A percentile compares a stretch with the other conserved stretches of the same genome.
phyloP scores from a whole-genome alignment of 2,888 invertebrate species.

The Graphium colonna region DNA sequence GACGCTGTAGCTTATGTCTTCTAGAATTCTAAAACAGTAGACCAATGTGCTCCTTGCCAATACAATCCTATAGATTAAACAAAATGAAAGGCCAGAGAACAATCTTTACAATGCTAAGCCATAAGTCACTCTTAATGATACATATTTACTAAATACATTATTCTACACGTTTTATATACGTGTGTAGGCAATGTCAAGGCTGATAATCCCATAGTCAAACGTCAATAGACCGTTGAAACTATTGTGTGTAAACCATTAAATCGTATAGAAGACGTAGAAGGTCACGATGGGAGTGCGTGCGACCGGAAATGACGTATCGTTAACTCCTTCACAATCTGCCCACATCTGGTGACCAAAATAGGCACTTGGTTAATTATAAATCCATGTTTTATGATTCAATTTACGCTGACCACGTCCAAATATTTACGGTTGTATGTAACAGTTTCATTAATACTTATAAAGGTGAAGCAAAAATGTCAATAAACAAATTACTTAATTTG shows the following conservation, averaged over 20 bases:
- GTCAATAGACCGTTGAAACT: constrained; percentile 6
- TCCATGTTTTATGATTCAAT: background rate
- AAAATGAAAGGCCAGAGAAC: too few relatives aligned
- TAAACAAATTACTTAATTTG: too few relatives aligned
- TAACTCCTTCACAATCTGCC: constrained; percentile 26
- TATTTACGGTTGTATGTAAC: too few relatives aligned
- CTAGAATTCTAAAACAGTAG: too few relatives aligned
- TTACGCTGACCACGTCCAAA: background rate
- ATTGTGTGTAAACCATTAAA: background rate
- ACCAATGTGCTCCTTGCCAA: too few relatives aligned
- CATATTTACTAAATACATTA: too few relatives aligned
- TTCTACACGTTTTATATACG: too few relatives aligned
- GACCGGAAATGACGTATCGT: constrained; percentile 26
- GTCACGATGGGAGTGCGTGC: constrained; percentile 12
- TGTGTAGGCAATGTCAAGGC: background rate
- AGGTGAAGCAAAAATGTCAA: too few relatives aligned
- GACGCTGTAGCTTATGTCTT: too few relatives aligned
- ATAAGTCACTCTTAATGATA: background rate
- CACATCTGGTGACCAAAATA: constrained; percentile 17
- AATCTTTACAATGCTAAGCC: too few relatives aligned
- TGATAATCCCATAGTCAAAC: constrained; percentile 1
- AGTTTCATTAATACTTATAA: too few relatives aligned
- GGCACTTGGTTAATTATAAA: constrained; percentile 3
- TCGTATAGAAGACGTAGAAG: constrained; percentile 12
- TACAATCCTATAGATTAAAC: too few relatives aligned